Conservation (phyloP, 2,113 vertebrate species). For the Pyrgilauda ruficollis region DNA sequence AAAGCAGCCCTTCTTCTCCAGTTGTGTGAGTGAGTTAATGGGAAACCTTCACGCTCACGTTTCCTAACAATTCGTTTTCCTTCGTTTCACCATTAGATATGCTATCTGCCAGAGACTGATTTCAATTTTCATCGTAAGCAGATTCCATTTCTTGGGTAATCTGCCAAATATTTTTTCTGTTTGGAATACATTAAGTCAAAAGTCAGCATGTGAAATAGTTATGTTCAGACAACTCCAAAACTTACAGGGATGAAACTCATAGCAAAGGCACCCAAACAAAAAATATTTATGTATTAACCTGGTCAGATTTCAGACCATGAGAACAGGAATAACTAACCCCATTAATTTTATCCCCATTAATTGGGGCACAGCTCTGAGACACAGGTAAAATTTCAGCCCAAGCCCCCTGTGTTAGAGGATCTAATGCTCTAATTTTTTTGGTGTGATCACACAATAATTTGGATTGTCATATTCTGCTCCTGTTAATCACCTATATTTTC, state of each 20-base stretch:
- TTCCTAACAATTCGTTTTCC: neutral
- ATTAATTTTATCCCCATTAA: neutral
- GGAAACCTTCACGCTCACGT: neutral
- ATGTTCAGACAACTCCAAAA: neutral
- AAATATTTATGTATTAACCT: neutral
- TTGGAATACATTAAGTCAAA: neutral
- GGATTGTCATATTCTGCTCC: neutral
- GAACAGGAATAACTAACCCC: neutral
- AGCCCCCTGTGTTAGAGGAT: neutral
- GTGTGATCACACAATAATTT: neutral
- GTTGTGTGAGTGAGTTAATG: neutral
- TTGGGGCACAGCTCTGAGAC: neutral
- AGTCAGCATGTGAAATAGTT: neutral
- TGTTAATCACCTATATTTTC: neutral
- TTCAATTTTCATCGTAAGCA: neutral
- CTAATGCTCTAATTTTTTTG: neutral
- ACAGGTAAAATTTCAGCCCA: neutral
- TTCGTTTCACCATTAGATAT: neutral
- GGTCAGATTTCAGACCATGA: neutral
- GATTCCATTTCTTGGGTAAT: neutral
- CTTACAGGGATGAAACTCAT: neutral
- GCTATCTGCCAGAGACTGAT: neutral
- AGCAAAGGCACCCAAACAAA: rapidly evolving
- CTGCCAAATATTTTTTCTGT: neutral
- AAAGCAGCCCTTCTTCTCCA: neutral